Conservation (phyloP, 2,113 vertebrate species). For the Psilopogon haemacephalus region DNA sequence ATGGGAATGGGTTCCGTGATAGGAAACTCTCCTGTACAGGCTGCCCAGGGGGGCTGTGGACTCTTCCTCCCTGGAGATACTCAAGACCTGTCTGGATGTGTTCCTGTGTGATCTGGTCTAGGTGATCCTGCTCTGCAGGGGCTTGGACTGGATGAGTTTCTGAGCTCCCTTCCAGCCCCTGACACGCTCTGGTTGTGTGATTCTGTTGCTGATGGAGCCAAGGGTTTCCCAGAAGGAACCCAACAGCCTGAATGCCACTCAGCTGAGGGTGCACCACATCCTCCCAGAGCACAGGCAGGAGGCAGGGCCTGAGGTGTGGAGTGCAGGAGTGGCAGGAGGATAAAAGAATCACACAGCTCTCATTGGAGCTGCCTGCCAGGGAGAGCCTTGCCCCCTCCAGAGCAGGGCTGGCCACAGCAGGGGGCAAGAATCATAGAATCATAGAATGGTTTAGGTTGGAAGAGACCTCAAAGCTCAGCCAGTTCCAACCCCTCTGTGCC, state of each 20-base stretch:
- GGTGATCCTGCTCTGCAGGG: too few species aligned
- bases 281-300: neutral
- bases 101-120: too few species aligned
- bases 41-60: too few species aligned
- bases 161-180: too few species aligned
- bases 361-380: neutral
- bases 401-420: neutral
- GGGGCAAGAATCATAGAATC: too few species aligned
- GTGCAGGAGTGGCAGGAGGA: neutral
- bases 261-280: neutral
- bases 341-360: neutral
- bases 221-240: neutral
- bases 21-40: neutral
- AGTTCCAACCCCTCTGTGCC: too few species aligned
- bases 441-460: too few species aligned
- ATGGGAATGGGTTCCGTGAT: neutral
- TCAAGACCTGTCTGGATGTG: too few species aligned
- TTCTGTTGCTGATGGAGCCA: neutral
- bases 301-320: neutral
- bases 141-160: too few species aligned
- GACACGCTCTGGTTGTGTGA: too few species aligned
- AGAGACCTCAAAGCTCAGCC: too few species aligned
- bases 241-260: rapidly evolving
- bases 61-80: too few species aligned
- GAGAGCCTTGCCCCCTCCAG: neutral